Percentiles rank a stretch among this genome's conserved stretches.
Evolutionary conservation across 2,888 invertebrate genomes (phyloP).

Genomic region (Pammene fasciana): DNA sequence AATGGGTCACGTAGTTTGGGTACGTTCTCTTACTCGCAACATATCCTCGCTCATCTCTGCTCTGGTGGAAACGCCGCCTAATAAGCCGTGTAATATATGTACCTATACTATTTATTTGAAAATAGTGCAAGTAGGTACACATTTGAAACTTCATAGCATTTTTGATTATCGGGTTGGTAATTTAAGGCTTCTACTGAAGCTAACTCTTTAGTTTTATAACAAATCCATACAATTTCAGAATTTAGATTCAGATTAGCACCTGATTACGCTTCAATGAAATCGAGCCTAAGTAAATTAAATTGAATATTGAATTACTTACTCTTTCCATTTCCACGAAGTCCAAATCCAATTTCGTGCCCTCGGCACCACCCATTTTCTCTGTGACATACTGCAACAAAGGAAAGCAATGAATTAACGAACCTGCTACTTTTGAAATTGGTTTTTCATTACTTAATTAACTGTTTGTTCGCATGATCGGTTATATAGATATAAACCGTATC

Average conservation of each 20-base stretch:
- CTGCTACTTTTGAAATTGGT: constrained; percentile 4
- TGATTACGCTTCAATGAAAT: not conserved
- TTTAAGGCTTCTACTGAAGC: no score
- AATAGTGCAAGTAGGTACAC: not conserved
- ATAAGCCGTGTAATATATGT: no score
- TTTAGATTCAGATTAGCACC: not conserved
- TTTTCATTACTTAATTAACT: constrained; percentile 14
- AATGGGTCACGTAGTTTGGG: no score
- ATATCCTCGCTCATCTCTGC: no score
- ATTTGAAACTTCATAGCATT: not conserved
- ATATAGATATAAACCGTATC: not conserved
- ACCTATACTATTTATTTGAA: no score
- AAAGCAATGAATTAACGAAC: constrained; percentile 38
- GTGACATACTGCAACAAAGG: constrained; percentile 95
- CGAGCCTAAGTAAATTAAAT: constrained; percentile 2
- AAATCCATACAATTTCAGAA: not conserved
- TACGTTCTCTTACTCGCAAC: no score
- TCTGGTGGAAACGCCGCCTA: no score
- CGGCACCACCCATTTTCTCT: constrained; percentile 99
- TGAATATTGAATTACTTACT: constrained; percentile 84
- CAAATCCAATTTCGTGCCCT: constrained; percentile 99
- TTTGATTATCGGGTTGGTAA: no score
- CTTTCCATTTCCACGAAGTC: constrained; percentile 99
- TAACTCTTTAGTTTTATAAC: not conserved
- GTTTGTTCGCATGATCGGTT: not conserved